Conservation (phyloP, 2,888 invertebrate species). For the Limenitis camilla region DNA sequence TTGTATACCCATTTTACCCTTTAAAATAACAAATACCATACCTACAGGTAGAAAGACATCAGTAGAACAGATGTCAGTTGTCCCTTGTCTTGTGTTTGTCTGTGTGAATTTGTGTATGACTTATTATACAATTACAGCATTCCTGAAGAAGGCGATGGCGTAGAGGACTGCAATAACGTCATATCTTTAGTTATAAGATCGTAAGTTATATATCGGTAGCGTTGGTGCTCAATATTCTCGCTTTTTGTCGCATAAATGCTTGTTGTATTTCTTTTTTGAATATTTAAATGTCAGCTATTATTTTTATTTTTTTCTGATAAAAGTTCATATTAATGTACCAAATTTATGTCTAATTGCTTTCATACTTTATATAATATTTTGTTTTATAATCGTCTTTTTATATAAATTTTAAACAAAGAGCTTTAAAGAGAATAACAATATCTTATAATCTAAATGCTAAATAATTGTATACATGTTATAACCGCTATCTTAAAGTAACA, state of each 20-base stretch:
- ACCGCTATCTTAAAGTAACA: too few relatives aligned
- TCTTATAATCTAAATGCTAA: too few relatives aligned
- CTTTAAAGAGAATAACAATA: too few relatives aligned
- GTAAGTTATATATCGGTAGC: conserved; percentile 52
- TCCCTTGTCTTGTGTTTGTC: conserved; percentile 16
- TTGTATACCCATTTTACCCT: too few relatives aligned
- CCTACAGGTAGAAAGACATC: conserved; percentile 9
- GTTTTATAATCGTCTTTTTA: neutral
- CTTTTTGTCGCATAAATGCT: conserved; percentile 17
- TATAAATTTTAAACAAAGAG: too few relatives aligned
- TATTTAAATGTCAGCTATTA: conserved; percentile 2
- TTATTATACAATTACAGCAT: conserved; percentile 77
- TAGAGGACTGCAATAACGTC: conserved; percentile 64
- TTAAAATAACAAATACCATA: neutral
- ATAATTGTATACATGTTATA: too few relatives aligned
- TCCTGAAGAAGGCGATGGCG: conserved; percentile 86
- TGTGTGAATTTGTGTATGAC: conserved; percentile 58
- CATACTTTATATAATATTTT: neutral
- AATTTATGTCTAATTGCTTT: conserved; percentile 3
- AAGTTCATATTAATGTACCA: neutral
- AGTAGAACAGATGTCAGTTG: conserved; percentile 10
- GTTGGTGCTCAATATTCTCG: conserved; percentile 13
- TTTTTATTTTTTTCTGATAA: too few relatives aligned
- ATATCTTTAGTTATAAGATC: conserved; percentile 75
- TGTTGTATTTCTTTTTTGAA: neutral